These are phyloP conservation scores for Sorex araneus DNA, from an alignment of 2,113 vertebrate species.

Conservation along the genomic window DNA sequence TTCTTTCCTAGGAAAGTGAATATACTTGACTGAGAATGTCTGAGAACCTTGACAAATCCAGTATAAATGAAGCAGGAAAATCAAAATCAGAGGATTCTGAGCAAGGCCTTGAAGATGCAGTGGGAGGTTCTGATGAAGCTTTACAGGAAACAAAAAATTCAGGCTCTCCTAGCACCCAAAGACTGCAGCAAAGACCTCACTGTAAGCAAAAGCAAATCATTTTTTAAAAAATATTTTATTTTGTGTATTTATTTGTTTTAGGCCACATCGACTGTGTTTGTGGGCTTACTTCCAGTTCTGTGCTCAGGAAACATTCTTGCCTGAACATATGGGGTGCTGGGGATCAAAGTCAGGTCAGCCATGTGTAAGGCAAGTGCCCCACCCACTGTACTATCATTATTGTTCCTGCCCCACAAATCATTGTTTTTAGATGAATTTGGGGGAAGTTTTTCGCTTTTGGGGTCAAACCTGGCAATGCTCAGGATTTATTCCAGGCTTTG, in stretches of 20 bases:
- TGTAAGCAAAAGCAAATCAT: conserved; percentile 89
- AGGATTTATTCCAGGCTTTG: no score
- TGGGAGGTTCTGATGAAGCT: conserved; percentile 85
- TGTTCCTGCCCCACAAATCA: no score
- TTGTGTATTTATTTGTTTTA: not conserved
- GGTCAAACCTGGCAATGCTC: no score
- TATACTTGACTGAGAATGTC: conserved; percentile 90
- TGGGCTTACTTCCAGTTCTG: no score
- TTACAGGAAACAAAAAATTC: conserved; percentile 87
- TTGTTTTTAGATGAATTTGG: no score
- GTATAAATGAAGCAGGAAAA: conserved; percentile 86
- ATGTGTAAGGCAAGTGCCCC: no score
- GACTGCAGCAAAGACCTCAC: conserved; percentile 86
- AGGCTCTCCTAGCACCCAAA: conserved; percentile 88
- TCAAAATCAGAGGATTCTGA: conserved; percentile 83
- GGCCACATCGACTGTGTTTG: no score
- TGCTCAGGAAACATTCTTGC: no score
- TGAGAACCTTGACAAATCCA: conserved; percentile 90
- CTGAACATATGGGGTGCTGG: no score
- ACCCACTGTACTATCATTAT: no score
- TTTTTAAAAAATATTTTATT: not conserved
- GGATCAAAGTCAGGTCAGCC: no score
- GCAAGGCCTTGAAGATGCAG: conserved; percentile 81
- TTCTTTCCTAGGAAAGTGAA: conserved; percentile 73
- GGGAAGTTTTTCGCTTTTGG: no score